phyloP scores from a whole-genome alignment of 2,113 vertebrate genomes.

The Paradisaea rubra region DNA sequence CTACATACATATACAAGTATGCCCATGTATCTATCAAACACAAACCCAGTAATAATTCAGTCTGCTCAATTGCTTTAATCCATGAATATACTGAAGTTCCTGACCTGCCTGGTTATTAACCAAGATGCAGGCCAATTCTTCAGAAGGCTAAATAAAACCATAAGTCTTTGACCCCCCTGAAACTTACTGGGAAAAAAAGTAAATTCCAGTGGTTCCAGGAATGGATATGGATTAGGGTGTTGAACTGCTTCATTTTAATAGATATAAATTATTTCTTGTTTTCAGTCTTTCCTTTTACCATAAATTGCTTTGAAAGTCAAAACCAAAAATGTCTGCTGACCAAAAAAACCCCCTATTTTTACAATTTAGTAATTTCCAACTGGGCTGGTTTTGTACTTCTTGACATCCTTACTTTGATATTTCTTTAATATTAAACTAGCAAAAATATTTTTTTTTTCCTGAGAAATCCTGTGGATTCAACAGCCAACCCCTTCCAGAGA shows the following conservation, averaged over 20 bases:
- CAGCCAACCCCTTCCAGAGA: neutral
- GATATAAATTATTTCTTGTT: neutral
- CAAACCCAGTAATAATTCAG: neutral
- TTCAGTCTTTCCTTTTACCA: neutral
- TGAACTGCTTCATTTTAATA: neutral
- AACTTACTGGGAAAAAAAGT: neutral
- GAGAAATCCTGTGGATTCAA: neutral
- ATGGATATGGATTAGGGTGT: neutral
- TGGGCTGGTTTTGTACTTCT: neutral
- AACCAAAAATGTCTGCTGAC: neutral
- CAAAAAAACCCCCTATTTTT: rapidly evolving
- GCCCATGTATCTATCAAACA: neutral
- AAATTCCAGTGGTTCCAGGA: neutral
- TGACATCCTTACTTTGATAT: neutral
- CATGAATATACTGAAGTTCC: neutral
- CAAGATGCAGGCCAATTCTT: neutral
- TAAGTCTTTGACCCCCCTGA: neutral
- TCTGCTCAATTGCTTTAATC: neutral
- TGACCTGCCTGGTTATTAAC: neutral
- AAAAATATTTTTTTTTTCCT: neutral
- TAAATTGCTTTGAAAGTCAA: neutral
- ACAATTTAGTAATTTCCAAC: neutral
- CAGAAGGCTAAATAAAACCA: neutral
- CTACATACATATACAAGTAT: neutral
- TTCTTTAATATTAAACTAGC: neutral